Conservation (phyloP, 2,113 vertebrate genomes). For the Paradisaea rubra region DNA sequence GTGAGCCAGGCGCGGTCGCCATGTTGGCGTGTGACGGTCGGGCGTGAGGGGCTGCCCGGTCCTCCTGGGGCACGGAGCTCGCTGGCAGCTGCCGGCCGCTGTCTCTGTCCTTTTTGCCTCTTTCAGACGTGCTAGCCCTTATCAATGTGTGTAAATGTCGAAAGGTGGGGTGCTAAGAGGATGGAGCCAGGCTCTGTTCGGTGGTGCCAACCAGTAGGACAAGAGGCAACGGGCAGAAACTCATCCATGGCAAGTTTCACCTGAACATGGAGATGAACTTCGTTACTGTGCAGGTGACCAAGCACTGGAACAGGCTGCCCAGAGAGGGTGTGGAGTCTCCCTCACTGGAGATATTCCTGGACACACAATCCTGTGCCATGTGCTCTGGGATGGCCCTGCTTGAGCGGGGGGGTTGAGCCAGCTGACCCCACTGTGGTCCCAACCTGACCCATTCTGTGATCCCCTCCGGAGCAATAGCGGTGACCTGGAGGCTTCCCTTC, state of each 20-base stretch:
- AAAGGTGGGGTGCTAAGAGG: no score
- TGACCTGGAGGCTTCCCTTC: background rate
- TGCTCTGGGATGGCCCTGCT: background rate
- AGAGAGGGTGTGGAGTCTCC: fast-evolving
- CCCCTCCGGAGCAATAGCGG: fast-evolving
- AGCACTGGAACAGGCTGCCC: background rate
- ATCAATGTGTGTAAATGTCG: background rate
- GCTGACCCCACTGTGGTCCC: background rate
- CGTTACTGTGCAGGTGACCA: fast-evolving
- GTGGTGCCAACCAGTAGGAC: background rate
- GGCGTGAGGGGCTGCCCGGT: fast-evolving
- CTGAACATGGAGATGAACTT: background rate
- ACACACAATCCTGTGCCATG: background rate
- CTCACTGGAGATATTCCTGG: fast-evolving
- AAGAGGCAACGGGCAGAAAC: background rate
- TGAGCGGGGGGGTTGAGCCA: background rate
- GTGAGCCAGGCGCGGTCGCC: fast-evolving
- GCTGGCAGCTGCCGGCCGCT: background rate
- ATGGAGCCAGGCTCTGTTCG: background rate
- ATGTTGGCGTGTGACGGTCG: fast-evolving
- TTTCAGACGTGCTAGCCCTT: background rate
- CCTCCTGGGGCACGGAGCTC: fast-evolving
- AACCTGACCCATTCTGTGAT: background rate
- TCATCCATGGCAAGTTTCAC: no score
- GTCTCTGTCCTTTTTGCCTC: background rate